Evolutionary conservation across 2,888 invertebrate species (phyloP), one percentile per base, ranked within the genome.

Genomic region (Ichneumon xanthorius): DNA sequence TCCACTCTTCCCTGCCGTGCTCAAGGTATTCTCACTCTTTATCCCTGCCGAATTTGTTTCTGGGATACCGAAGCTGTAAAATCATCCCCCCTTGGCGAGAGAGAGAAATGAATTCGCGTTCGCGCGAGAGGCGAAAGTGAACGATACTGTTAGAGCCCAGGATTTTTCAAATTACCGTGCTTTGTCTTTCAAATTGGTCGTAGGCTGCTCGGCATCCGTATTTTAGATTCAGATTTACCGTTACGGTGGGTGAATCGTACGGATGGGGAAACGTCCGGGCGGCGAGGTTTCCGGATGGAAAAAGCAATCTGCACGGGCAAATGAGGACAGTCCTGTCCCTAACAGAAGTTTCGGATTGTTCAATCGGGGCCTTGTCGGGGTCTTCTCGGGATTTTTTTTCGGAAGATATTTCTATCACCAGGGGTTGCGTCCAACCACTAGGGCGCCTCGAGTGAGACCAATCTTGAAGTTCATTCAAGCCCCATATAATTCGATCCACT

Each of bases 1-100:
- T 67, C 48, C 58, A 53, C 53, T 45, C 45, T 76, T 37, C 33
- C 48, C 53, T 45, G 45, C 72, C 75, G 65, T 78, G 70, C 84
- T 84, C 89, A 89, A 87, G 9, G 73, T 55, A 19, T 53, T 48
- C 58, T 61, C 61, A 75, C n/a, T 40, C 71, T 40, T 48, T 26
- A 19, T 37, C 61, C 30, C 61, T 58, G 19, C 19, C 67, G 45
- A 75, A 40, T 70, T 75, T 45, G 19, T 63, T 61, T 11, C 73
- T 61, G 45, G 61, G 63, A 61, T n/a, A 40, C 37, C 33, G 7
- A 22, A 14, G 19, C 58, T 2, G 72, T 72, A 58, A 53, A 58
- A 58, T 71, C 71, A 58, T 40, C 37, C 58, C 19, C 14, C 37
- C 67, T 37, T 37, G 40, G 2, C 55, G 55, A 40, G 16, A 55